phyloP scores from a whole-genome alignment of 2,888 invertebrate species.

The Rhingia rostrata region DNA sequence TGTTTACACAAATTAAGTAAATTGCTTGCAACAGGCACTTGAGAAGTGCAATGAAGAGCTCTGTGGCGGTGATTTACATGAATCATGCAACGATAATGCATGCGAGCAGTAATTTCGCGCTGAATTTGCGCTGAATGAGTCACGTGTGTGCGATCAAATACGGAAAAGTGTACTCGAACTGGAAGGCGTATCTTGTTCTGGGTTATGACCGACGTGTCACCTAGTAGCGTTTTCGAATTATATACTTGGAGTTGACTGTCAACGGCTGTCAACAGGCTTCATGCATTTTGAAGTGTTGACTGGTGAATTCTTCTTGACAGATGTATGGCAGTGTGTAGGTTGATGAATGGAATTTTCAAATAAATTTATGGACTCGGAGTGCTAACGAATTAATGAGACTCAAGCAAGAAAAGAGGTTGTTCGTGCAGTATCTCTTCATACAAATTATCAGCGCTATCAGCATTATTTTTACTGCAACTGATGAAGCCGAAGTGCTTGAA shows the following conservation, averaged over 20 bases:
- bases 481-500: no score
- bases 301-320: background rate
- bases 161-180: slow-evolving; percentile 3
- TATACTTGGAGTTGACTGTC: background rate
- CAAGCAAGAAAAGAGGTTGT: no score
- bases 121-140: slow-evolving; percentile 48
- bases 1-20: slow-evolving; percentile 52
- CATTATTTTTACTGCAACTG: no score
- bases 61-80: slow-evolving; percentile 22
- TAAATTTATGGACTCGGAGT: background rate
- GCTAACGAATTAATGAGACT: slow-evolving; percentile 20
- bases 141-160: slow-evolving; percentile 15
- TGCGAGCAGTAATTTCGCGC: slow-evolving; percentile 8
- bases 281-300: background rate
- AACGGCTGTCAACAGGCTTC: slow-evolving; percentile 17
- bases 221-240: slow-evolving; percentile 1
- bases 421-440: no score
- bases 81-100: slow-evolving; percentile 48
- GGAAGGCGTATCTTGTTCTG: background rate
- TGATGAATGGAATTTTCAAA: slow-evolving; percentile 5
- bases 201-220: slow-evolving; percentile 13
- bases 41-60: background rate
- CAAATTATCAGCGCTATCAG: no score
- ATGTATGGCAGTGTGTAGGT: slow-evolving; percentile 7
- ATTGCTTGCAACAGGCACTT: slow-evolving; percentile 10